phyloP scores from a whole-genome alignment of 2,113 vertebrate genomes.

The Indicator indicator region DNA sequence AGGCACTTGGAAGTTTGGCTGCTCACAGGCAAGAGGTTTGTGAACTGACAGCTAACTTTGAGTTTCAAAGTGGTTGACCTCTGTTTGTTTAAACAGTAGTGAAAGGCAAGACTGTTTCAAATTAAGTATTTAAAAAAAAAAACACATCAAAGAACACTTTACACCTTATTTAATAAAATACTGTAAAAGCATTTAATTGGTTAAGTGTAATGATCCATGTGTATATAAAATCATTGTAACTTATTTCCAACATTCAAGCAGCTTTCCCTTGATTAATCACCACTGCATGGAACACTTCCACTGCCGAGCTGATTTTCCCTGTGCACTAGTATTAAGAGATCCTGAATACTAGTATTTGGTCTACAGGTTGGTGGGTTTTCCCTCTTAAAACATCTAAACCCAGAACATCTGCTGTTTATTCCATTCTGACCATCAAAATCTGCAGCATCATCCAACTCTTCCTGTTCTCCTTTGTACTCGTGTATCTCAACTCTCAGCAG shows the following conservation, averaged over 20 bases:
- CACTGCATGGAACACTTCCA: background rate
- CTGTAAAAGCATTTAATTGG: background rate
- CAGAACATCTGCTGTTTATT: background rate
- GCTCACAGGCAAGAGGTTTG: background rate
- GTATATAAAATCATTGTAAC: background rate
- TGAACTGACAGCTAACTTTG: background rate
- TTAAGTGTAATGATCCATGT: rapidly evolving
- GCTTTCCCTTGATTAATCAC: background rate
- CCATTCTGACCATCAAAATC: background rate
- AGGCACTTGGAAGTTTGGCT: background rate
- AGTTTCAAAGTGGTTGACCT: background rate
- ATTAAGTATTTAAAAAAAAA: background rate
- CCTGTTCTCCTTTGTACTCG: background rate
- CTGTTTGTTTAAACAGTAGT: background rate
- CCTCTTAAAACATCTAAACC: background rate
- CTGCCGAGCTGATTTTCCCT: background rate
- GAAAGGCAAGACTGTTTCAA: background rate
- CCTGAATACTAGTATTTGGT: background rate
- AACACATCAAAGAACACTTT: background rate
- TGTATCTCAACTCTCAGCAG: rapidly evolving
- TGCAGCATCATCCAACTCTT: background rate
- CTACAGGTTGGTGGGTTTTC: background rate
- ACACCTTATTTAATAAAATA: background rate
- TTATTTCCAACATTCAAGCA: background rate
- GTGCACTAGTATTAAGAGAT: background rate